Percentiles rank a stretch among this genome's conserved stretches.
These are phyloP conservation scores for Centroberyx gerrardi DNA, from an alignment of 2,797 vertebrate genomes.

Conservation along the genomic window DNA sequence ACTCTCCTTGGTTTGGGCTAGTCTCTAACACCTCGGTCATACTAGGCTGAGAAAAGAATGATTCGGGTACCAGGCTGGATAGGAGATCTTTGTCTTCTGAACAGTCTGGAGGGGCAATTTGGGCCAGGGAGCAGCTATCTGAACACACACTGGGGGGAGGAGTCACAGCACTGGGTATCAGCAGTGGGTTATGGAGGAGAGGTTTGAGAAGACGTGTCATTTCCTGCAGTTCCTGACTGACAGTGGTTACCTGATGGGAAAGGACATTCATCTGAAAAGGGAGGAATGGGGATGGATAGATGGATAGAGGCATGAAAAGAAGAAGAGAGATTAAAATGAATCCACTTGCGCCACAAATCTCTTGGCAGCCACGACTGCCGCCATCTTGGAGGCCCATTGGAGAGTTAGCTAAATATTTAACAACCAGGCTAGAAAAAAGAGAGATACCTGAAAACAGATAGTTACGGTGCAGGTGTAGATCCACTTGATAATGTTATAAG, in stretches of 20 bases:
- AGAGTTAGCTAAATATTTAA: no score
- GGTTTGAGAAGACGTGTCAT: constrained; percentile 86
- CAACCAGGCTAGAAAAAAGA: no score
- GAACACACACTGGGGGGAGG: constrained; percentile 73
- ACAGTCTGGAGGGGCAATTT: constrained; percentile 3
- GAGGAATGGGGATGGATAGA: background rate
- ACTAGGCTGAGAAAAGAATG: constrained; percentile 20
- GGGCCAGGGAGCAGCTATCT: constrained; percentile 64
- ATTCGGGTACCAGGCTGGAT: background rate
- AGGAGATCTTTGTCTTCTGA: background rate
- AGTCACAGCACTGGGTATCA: constrained; percentile 65
- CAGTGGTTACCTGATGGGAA: constrained; percentile 84
- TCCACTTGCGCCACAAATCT: background rate
- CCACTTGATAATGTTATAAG: no score
- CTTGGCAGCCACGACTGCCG: no score
- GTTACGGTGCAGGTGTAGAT: no score
- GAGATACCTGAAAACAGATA: no score
- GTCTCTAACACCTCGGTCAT: background rate
- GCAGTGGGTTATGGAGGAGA: constrained; percentile 76
- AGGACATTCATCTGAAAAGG: constrained; percentile 83
- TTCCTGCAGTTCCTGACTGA: constrained; percentile 88
- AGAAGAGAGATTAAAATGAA: background rate
- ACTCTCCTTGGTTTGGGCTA: constrained; percentile 3
- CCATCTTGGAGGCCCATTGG: no score
- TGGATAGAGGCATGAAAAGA: background rate